Evolutionary conservation across 2,888 invertebrate species (phyloP).

Genomic region (Tachina grossa): DNA sequence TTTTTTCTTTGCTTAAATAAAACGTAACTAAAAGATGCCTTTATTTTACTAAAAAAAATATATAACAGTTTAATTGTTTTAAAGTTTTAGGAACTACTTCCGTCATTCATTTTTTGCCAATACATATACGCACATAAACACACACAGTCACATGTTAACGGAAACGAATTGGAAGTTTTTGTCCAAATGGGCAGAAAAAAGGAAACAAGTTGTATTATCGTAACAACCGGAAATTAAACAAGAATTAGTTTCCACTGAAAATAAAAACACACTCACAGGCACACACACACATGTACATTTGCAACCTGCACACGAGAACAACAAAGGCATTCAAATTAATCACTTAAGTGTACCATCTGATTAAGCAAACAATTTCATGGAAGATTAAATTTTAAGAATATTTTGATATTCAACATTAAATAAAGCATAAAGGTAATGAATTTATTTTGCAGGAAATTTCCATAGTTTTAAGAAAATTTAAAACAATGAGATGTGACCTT

Average conservation of each 20-base stretch:
- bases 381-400: slow-evolving; percentile 30
- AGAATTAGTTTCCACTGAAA: slow-evolving; percentile 59
- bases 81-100: slow-evolving; percentile 28
- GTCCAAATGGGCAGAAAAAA: slow-evolving; percentile 47
- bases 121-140: neutral
- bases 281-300: neutral
- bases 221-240: slow-evolving; percentile 67
- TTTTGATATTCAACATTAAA: neutral
- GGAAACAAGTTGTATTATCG: slow-evolving; percentile 62
- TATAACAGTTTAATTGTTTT: slow-evolving; percentile 38
- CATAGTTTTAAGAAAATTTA: neutral
- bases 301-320: neutral
- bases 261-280: slow-evolving; percentile 15
- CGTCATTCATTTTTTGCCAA: slow-evolving; percentile 32
- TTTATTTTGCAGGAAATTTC: neutral
- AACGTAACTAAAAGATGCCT: neutral
- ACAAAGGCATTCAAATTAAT: slow-evolving; percentile 6
- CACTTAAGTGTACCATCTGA: neutral
- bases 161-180: slow-evolving; percentile 55
- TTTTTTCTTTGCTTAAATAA: neutral
- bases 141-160: neutral
- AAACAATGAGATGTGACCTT: neutral
- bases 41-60: slow-evolving; percentile 15
- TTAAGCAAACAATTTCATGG: slow-evolving; percentile 39
- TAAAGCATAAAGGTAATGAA: neutral